Evolutionary conservation across 1,140 invertebrate species (phyloP).

Genomic region (Hylyphantes graminicola): DNA sequence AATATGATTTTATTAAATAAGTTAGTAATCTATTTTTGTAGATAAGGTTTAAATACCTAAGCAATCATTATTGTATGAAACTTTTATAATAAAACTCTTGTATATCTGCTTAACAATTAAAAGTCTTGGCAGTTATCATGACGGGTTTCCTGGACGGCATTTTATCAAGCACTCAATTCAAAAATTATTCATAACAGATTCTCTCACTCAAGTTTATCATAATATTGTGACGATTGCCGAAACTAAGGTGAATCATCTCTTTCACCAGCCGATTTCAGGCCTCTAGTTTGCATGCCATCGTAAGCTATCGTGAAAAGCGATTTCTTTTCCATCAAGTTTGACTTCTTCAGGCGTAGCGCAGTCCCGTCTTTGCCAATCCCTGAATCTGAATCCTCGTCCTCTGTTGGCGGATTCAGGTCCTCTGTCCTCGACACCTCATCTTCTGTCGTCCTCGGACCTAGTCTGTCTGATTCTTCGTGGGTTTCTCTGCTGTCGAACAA

Average conservation of each 20-base stretch:
- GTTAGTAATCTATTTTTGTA: too few species aligned
- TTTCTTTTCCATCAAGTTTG: slow-evolving; percentile 82
- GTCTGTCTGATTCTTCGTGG: slow-evolving; percentile 36
- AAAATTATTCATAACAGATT: neutral
- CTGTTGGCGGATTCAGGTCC: slow-evolving; percentile 25
- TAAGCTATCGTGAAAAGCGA: slow-evolving; percentile 94
- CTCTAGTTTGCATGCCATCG: slow-evolving; percentile 81
- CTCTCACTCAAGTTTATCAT: neutral
- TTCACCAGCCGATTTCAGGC: slow-evolving; percentile 59
- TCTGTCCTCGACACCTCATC: slow-evolving; percentile 43
- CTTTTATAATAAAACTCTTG: too few species aligned
- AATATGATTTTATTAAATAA: too few species aligned
- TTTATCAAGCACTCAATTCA: too few species aligned
- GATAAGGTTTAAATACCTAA: too few species aligned
- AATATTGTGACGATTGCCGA: neutral
- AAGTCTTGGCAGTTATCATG: too few species aligned
- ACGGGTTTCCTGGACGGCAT: too few species aligned
- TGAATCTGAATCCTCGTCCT: slow-evolving; percentile 62
- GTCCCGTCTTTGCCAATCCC: slow-evolving; percentile 58
- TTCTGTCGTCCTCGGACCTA: slow-evolving; percentile 28
- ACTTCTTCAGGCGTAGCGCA: slow-evolving; percentile 60
- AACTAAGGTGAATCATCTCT: slow-evolving; percentile 47
- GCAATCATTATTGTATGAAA: too few species aligned
- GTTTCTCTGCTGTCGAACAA: slow-evolving; percentile 46
- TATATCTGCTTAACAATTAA: too few species aligned